These are phyloP conservation scores for Chaenogobius annularis DNA, from an alignment of 2,113 vertebrate genomes.

Conservation along the genomic window DNA sequence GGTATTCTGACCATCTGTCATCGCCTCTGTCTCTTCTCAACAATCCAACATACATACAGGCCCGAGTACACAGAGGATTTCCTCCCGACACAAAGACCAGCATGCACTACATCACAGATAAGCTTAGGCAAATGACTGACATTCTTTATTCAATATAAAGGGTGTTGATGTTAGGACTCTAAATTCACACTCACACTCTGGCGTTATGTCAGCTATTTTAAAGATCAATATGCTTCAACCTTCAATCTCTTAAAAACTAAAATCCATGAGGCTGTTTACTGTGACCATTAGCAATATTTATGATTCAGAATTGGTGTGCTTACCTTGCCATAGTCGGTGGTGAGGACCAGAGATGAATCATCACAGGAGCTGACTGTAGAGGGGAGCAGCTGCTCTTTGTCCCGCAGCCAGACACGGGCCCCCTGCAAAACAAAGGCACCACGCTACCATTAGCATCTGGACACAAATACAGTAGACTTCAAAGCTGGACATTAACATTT, in stretches of 20 bases:
- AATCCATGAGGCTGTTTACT: background rate
- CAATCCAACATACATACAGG: slow-evolving; percentile 6
- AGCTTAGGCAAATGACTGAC: slow-evolving; percentile 47
- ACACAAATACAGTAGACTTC: slow-evolving; percentile 17
- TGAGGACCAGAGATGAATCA: slow-evolving; percentile 76
- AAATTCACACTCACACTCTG: slow-evolving; percentile 32
- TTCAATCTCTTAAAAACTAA: background rate
- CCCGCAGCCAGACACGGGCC: slow-evolving; percentile 82
- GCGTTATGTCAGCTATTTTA: slow-evolving; percentile 31
- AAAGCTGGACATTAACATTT: slow-evolving; percentile 4
- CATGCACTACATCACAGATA: slow-evolving; percentile 62
- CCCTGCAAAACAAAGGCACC: slow-evolving; percentile 76
- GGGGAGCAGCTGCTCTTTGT: slow-evolving; percentile 83
- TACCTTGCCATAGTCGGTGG: slow-evolving; percentile 84
- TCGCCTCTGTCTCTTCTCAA: slow-evolving; percentile 9
- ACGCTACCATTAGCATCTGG: slow-evolving; percentile 46
- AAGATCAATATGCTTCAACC: background rate
- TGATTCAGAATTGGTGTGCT: slow-evolving; percentile 38
- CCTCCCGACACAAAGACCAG: slow-evolving; percentile 76
- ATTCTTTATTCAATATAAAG: slow-evolving; percentile 68
- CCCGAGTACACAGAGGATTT: slow-evolving; percentile 69
- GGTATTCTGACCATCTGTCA: slow-evolving; percentile 29
- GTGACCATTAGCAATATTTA: background rate
- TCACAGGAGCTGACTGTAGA: slow-evolving; percentile 79
- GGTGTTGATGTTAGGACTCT: slow-evolving; percentile 53